Evolutionary conservation across 2,797 vertebrate genomes (phyloP), one percentile per base, ranked within the genome.

Genomic region (Tokudaia muenninki): DNA sequence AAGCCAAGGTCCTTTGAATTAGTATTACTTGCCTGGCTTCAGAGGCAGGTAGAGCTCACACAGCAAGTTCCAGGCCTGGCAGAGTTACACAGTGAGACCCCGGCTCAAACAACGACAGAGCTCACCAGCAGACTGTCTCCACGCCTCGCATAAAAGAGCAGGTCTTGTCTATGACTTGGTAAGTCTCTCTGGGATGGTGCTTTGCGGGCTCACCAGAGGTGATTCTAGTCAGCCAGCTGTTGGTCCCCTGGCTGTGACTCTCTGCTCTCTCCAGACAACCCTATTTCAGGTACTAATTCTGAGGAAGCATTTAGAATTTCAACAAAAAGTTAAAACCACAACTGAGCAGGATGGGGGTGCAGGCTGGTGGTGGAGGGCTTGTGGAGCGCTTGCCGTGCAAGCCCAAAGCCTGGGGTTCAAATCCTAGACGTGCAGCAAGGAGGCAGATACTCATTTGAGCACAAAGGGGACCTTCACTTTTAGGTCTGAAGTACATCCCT

Each of bases 1-100:
- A 63, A 74, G 44, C 91, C 72, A 81, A 26, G 29, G 78, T 86
- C 61, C 67, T 95, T 75, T 63, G 78, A 89, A n/a, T 77, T 74
- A 47, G 13, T 61, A 78, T 63, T 70, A 52, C 34, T 79, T 31
- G 81, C 47, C 79, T 31, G 1, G 77, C 77, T 34, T n/a, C 50
- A 80, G 50, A 57, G 79, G 11, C 16, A 83, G 22, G 41, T 6
- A 14, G 59, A 63, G 9, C 81, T 83, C 81, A 44, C 81, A 31
- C 6, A 83, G 59, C 37, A 63, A 63, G 81, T 31, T 63, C 37
- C 59, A 63, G 59, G 9, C 24, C 59, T 44, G 59, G 26, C 13
- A 31, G 16, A 26, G 59, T 59, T 34, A 12, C 26, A 83, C 37
- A 63, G 26, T 34, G 61, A 65, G 17, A 11, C 82, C 19, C 9